phyloP scores from a whole-genome alignment of 2,797 vertebrate species.

The Hipposideros larvatus region DNA sequence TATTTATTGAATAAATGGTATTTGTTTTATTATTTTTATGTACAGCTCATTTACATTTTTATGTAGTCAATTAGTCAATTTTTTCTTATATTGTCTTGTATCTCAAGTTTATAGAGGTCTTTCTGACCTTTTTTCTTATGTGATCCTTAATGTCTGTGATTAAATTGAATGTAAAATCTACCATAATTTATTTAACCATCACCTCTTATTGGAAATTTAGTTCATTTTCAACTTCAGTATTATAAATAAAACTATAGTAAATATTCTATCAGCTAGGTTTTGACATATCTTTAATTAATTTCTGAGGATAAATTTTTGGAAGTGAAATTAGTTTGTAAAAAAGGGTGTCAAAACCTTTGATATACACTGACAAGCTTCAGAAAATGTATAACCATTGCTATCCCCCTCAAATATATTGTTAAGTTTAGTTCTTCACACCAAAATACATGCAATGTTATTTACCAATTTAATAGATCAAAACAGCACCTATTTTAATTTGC shows the following conservation, averaged over 20 bases:
- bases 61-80: not conserved
- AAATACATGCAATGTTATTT: not conserved
- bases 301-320: constrained; percentile 3
- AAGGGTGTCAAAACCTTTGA: not conserved
- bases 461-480: not conserved
- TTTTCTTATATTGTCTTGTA: not conserved
- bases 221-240: not conserved
- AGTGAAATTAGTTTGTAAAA: not conserved
- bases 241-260: not conserved
- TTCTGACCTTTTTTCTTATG: not conserved
- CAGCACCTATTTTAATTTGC: not conserved
- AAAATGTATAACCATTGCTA: not conserved
- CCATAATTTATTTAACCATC: not conserved
- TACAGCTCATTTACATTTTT: not conserved
- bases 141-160: not conserved
- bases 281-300: constrained; percentile 10
- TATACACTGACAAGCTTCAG: not conserved
- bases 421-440: not conserved
- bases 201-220: not conserved
- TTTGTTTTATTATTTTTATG: not conserved
- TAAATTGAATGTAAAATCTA: not conserved
- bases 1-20: not conserved
- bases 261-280: not conserved
- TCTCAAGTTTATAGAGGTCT: not conserved
- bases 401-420: not conserved